Percentiles rank a stretch among this genome's conserved stretches.
Conservation (phyloP, 1,140 invertebrate genomes). For the Drosophila seguyi region DNA sequence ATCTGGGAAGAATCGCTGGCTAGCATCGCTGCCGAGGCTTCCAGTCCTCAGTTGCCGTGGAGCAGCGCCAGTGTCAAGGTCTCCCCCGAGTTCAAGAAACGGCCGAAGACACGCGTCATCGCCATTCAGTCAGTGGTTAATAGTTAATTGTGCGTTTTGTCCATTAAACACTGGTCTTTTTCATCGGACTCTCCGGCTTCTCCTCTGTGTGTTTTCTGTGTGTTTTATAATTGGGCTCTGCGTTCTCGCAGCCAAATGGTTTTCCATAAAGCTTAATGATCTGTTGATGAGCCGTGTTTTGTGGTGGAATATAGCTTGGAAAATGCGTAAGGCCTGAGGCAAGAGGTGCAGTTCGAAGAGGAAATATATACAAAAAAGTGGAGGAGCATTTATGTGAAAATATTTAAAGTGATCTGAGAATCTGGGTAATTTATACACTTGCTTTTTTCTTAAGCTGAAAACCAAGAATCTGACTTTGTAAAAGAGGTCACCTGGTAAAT, state of each 20-base stretch:
- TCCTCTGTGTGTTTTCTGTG: slow-evolving; percentile 20
- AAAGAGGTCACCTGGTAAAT: not conserved
- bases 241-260: slow-evolving; percentile 24
- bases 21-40: slow-evolving; percentile 46
- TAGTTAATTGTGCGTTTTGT: slow-evolving; percentile 50
- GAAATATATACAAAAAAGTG: not conserved
- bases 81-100: slow-evolving; percentile 83
- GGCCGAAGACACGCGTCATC: slow-evolving; percentile 57
- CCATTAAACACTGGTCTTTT: slow-evolving; percentile 42
- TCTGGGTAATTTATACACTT: not conserved
- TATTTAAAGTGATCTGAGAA: slow-evolving; percentile 1
- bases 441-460: not conserved
- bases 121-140: slow-evolving; percentile 35
- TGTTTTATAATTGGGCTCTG: slow-evolving; percentile 30
- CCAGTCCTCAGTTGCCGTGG: slow-evolving; percentile 76
- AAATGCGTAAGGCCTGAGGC: not conserved
- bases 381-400: not conserved
- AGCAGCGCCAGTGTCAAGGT: slow-evolving; percentile 85
- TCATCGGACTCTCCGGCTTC: slow-evolving; percentile 13
- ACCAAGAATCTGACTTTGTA: not conserved
- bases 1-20: slow-evolving; percentile 52
- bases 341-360: slow-evolving; percentile 8
- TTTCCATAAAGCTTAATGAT: slow-evolving; percentile 34
- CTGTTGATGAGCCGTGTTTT: slow-evolving; percentile 16
- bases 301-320: not conserved